Evolutionary conservation across 2,888 invertebrate species (phyloP).

Genomic region (Synanthedon andrenaeformis): DNA sequence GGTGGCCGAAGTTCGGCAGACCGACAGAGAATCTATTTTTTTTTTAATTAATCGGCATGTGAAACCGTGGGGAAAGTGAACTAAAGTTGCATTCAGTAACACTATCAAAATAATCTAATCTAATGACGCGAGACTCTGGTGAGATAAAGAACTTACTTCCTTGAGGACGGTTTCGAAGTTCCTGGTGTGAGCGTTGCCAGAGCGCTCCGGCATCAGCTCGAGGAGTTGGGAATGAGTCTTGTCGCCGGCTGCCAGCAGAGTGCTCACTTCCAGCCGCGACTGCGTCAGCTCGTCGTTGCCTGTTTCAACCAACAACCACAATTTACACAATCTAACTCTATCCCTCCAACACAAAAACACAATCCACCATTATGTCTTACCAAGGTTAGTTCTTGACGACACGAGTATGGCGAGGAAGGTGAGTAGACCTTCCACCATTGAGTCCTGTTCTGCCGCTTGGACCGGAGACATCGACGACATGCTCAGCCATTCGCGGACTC

Average conservation of each 20-base stretch:
- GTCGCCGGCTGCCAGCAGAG: conserved; percentile 91
- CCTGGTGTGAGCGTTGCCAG: conserved; percentile 89
- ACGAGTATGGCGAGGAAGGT: conserved; percentile 91
- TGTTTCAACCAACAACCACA: conserved; percentile 10
- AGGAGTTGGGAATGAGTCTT: conserved; percentile 96
- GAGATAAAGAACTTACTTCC: conserved; percentile 63
- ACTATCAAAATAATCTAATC: too few species aligned
- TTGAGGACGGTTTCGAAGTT: conserved; percentile 89
- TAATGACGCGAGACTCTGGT: too few species aligned
- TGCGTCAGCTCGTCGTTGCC: conserved; percentile 74
- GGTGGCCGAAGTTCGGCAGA: too few species aligned
- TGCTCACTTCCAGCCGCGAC: conserved; percentile 91
- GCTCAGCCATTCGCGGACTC: conserved; percentile 88
- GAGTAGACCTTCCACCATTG: conserved; percentile 93
- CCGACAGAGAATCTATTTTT: too few species aligned
- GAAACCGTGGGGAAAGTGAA: too few species aligned
- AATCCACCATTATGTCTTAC: conserved; percentile 41
- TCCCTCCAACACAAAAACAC: background rate
- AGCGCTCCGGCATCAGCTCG: conserved; percentile 95
- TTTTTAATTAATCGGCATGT: too few species aligned
- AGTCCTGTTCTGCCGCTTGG: conserved; percentile 85
- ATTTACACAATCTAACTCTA: too few species aligned
- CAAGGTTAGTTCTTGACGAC: conserved; percentile 88
- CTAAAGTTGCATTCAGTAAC: too few species aligned
- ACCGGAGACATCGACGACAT: conserved; percentile 76